Base-by-base conservation (phyloP, 2,888 invertebrate species). In the Psylliodes chrysocephalus region DNA sequence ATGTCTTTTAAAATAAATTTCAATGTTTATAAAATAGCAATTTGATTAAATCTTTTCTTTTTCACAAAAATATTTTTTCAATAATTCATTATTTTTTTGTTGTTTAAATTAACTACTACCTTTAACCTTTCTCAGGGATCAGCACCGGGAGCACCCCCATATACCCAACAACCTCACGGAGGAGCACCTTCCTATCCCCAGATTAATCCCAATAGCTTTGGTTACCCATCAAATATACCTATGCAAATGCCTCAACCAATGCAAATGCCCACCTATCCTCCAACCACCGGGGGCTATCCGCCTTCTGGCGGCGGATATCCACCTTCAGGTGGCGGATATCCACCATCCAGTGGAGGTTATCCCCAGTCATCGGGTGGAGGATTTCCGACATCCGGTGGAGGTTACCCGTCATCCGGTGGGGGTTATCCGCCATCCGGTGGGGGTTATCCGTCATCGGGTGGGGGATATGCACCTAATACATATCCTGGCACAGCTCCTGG, bases 211-310 rank as follows among this genome's bases (percentile, higher is more conserved):
- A 79, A 81, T 38, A 76, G 85, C 81, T 75, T 87, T 82, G 88
- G 87, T 81, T 79, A 85, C 82, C 81, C 75, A 56, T 65, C 79
- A 51, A 76, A 77, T 64, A 73, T 82, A 17, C 81, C 82, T 30
- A 78, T 82, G 77, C 80, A 82, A 81, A 79, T 86, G 86, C 84
- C 86, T 77, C 78, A 84, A 83, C 73, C 79, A 35, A 75, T 84
- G 83, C 82, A 82, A 78, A 75, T 76, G 61, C 75, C 74, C 44
- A 51, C 70, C 28, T 73, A 74, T 65, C 75, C 71, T 33, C 69
- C 76, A 54, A 69, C 72, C 46, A 71, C 77, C 25, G 57, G 84
- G 81, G 75, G 71, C 22, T 75, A 75, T 61, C 76, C 77, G 57
- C 65, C 75, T 42, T 40, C 65, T n/a, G 51, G 54, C 19, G 62